A percentile compares a stretch with the other conserved stretches of the same genome.
Conservation (phyloP, 2,888 invertebrate genomes). For the Acrobasis suavella region DNA sequence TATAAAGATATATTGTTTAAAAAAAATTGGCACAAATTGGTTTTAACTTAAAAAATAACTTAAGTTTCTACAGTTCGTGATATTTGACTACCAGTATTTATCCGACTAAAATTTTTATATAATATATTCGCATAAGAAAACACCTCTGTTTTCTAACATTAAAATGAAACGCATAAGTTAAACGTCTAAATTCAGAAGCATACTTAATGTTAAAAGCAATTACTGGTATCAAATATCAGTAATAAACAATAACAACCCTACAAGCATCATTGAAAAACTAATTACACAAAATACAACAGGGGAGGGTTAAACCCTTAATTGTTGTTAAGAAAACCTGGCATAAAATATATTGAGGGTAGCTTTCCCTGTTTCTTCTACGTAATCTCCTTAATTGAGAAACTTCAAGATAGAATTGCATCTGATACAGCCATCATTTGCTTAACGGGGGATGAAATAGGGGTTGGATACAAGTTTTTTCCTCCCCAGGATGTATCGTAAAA, state of each 20-base stretch:
- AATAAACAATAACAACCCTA: background rate
- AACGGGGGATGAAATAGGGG: constrained; percentile 24
- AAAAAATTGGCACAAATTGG: no score
- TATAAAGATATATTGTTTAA: no score
- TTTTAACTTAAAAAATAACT: no score
- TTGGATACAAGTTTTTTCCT: constrained; percentile 16
- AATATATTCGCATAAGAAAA: no score
- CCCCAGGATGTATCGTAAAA: constrained; percentile 20
- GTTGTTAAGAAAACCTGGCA: constrained; percentile 16
- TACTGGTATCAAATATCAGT: background rate
- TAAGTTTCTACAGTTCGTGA: no score
- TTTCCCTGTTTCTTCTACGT: constrained; percentile 17
- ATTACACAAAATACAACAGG: background rate
- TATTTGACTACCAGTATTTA: no score
- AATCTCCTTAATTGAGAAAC: constrained; percentile 24
- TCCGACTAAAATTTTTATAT: no score
- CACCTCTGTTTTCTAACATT: no score
- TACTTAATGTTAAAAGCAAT: background rate
- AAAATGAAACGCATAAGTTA: no score
- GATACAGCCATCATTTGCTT: constrained; percentile 23
- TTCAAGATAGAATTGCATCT: constrained; percentile 23
- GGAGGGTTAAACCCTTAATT: constrained; percentile 9
- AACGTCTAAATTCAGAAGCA: background rate
- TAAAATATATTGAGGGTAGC: constrained; percentile 4
- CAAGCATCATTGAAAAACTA: constrained; percentile 1